Evolutionary conservation across 2,888 invertebrate species (phyloP), one percentile per base, ranked within the genome.

Genomic region (Pachycephus smyrnensis): DNA sequence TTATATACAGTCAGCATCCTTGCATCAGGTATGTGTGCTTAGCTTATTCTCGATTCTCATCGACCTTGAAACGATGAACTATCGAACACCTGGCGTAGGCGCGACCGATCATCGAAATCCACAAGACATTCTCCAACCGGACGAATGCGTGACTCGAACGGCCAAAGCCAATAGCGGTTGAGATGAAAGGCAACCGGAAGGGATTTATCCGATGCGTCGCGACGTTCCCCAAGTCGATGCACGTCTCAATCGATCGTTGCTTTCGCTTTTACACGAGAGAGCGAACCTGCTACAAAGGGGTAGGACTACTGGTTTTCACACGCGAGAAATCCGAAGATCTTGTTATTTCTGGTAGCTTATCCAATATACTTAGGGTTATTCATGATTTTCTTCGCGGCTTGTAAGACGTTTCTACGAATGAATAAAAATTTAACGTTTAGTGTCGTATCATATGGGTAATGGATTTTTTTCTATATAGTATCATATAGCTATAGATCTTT

Each of bases 171-270:
- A 76, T n/a, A 79, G 80, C 73, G 80, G 77, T 37, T 69, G 55
- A 80, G 80, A 82, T 85, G 76, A 85, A 85, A 83, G 79, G 71
- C 76, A 76, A 82, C 81, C 82, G 83, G 80, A 82, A 83, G 79
- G 79, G 80, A 77, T 80, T 79, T 81, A 79, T 84, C 82, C 82
- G 81, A 82, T 82, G 75, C 79, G 79, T 80, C 71, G 30, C 69
- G 80, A 79, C 79, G 80, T 84, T 84, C 78, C 40, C 55, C 76
- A 73, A 84, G 78, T 85, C 82, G 77, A 84, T 80, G 83, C 80
- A 83, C 82, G 79, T 84, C 74, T 71, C 79, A 80, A 78, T 81
- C 82, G 84, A 85, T 84, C 81, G 75, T 32, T 74, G 73, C 81
- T 40, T 33, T 77, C 78, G 79, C 75, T 81, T 71, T 78, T 55